Evolutionary conservation across 2,888 invertebrate genomes (phyloP).

Genomic region (Dasypogon diadema): DNA sequence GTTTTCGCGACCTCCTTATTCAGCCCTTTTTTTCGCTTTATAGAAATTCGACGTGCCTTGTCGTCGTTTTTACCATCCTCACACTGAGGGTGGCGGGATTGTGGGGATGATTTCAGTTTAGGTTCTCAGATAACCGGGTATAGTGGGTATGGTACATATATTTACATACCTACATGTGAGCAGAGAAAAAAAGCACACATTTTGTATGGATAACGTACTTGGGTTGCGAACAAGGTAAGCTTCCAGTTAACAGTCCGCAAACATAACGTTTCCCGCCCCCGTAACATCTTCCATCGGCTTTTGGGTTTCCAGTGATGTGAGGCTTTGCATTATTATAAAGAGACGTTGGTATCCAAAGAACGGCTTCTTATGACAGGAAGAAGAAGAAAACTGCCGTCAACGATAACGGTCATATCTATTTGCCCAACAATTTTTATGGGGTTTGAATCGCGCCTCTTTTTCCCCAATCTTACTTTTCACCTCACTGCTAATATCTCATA

Average conservation of each 20-base stretch:
- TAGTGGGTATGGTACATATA: not conserved
- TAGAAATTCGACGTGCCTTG: constrained; percentile 1
- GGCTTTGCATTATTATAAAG: not conserved
- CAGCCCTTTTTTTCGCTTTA: constrained; percentile 19
- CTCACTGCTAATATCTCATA: no score
- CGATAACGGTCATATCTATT: no score
- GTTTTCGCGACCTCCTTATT: constrained; percentile 13
- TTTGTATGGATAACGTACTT: not conserved
- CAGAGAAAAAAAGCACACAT: not conserved
- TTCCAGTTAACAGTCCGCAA: constrained; percentile 7
- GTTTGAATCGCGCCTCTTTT: no score
- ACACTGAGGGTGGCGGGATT: not conserved
- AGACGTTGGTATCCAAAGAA: no score
- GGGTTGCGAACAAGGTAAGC: not conserved
- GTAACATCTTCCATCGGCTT: no score
- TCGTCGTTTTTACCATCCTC: not conserved
- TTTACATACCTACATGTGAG: not conserved
- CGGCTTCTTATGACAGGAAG: no score
- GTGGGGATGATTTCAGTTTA: no score
- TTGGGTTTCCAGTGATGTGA: not conserved
- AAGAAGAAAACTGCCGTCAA: no score
- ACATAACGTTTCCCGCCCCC: not conserved
- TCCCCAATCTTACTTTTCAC: no score
- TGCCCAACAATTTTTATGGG: no score
- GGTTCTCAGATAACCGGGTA: no score